Conservation (phyloP, 2,113 vertebrate genomes). For the Podiceps cristatus region DNA sequence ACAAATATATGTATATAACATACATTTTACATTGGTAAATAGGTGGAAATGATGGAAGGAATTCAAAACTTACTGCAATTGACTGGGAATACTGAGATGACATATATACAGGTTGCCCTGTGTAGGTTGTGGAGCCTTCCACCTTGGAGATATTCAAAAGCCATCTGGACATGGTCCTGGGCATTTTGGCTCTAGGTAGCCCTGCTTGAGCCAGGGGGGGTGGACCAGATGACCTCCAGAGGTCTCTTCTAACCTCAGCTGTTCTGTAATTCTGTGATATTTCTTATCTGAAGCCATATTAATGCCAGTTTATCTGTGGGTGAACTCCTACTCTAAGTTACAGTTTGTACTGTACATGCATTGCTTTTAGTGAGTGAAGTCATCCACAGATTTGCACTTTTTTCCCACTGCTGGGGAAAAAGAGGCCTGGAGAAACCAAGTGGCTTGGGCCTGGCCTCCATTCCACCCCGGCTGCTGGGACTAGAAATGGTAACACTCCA, state of each 20-base stretch:
- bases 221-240: background rate
- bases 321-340: background rate
- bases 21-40: background rate
- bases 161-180: accelerated
- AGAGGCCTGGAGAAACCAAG: background rate
- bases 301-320: background rate
- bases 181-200: background rate
- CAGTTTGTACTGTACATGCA: background rate
- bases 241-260: background rate
- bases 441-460: background rate
- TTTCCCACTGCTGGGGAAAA: background rate
- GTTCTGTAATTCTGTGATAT: background rate
- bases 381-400: background rate
- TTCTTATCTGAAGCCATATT: background rate
- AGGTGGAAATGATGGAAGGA: slow-evolving; percentile 8
- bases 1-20: background rate
- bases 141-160: background rate
- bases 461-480: background rate
- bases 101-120: background rate
- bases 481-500: background rate
- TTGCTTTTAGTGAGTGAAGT: background rate
- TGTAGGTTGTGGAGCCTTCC: background rate
- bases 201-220: background rate
- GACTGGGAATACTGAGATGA: background rate
- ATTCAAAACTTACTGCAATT: background rate